Conservation (phyloP, 1,140 invertebrate species). For the Caenorhabditis brenneri region DNA sequence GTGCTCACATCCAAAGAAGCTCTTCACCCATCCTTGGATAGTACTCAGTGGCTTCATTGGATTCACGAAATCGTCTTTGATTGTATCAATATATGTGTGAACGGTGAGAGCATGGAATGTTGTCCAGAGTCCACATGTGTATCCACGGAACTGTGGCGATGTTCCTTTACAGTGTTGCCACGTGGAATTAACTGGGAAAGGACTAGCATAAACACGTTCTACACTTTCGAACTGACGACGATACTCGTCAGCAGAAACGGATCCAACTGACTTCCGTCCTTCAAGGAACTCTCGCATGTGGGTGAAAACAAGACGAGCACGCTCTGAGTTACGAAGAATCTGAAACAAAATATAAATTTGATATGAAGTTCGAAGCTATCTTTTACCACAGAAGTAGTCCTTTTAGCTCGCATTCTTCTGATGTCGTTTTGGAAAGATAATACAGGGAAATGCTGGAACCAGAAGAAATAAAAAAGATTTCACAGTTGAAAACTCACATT, state of each 20-base stretch:
- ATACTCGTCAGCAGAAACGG: constrained; percentile 62
- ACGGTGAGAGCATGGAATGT: constrained; percentile 91
- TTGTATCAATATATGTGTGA: constrained; percentile 76
- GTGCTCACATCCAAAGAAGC: constrained; percentile 70
- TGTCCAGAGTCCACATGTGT: constrained; percentile 92
- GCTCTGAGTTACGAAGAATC: constrained; percentile 62
- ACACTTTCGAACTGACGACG: constrained; percentile 65
- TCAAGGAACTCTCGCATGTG: constrained; percentile 63
- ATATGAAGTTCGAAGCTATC: too few relatives aligned
- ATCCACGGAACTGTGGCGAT: constrained; percentile 79
- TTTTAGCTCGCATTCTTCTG: constrained; percentile 47
- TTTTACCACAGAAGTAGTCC: constrained; percentile 55
- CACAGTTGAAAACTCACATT: too few relatives aligned
- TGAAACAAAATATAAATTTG: constrained; percentile 45
- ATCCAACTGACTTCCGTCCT: constrained; percentile 38
- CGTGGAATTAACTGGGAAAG: constrained; percentile 73
- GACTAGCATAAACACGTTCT: constrained; percentile 63
- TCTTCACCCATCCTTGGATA: constrained; percentile 68
- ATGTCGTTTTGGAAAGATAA: constrained; percentile 56
- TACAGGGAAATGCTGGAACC: constrained; percentile 67
- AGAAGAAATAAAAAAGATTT: too few relatives aligned
- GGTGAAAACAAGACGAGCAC: constrained; percentile 64
- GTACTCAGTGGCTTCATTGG: constrained; percentile 64
- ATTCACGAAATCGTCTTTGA: constrained; percentile 61
- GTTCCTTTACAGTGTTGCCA: constrained; percentile 87